Conservation (phyloP, 2,113 vertebrate species). For the Limanda limanda region DNA sequence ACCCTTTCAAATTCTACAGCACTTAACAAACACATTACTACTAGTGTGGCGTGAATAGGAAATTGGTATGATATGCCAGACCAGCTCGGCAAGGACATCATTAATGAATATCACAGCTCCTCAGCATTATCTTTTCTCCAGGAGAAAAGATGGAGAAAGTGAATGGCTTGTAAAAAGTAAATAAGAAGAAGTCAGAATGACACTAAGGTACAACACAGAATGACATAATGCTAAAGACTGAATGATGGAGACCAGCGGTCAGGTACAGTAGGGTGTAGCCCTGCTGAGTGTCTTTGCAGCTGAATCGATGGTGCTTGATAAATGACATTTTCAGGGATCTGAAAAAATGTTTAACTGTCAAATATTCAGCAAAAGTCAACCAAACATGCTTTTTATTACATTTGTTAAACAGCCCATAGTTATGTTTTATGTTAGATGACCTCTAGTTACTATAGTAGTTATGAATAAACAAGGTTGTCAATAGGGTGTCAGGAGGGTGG, state of each 20-base stretch:
- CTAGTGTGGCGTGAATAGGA: neutral
- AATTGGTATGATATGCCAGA: neutral
- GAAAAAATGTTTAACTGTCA: neutral
- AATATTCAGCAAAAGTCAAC: too few relatives aligned
- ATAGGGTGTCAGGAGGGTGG: too few relatives aligned
- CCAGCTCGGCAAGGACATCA: constrained; percentile 25
- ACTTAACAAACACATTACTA: constrained; percentile 8
- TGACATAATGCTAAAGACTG: neutral
- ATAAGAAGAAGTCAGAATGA: neutral
- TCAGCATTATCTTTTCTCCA: neutral
- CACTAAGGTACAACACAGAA: neutral
- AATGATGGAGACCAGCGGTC: constrained; percentile 1
- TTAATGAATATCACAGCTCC: constrained; percentile 6
- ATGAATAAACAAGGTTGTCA: too few relatives aligned
- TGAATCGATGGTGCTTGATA: neutral
- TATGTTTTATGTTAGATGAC: too few relatives aligned
- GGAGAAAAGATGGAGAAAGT: neutral
- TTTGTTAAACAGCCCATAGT: neutral
- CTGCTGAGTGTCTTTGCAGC: neutral
- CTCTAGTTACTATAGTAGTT: too few relatives aligned
- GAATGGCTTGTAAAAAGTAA: neutral
- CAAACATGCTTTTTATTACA: too few relatives aligned
- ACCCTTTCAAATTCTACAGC: constrained; percentile 10
- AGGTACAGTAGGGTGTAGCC: neutral
- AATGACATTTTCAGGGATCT: neutral